phyloP scores from a whole-genome alignment of 1,140 invertebrate species.

The Drosophila busckii region DNA sequence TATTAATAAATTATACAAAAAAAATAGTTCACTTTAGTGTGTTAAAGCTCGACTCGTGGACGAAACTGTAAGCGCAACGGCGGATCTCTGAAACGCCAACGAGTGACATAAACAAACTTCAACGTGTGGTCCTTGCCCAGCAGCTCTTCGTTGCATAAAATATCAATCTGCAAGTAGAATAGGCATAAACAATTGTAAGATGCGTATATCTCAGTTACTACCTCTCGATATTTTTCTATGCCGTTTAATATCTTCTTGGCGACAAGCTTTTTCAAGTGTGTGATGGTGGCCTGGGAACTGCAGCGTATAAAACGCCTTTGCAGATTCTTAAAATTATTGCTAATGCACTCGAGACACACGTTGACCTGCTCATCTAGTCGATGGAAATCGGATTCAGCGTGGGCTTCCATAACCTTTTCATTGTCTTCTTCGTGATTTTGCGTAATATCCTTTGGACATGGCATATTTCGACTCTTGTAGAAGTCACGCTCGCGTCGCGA shows the following conservation, averaged over 20 bases:
- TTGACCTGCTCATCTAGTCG: conserved; percentile 97
- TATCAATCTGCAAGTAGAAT: conserved; percentile 88
- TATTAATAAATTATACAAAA: conserved; percentile 48
- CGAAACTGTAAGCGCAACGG: conserved; percentile 91
- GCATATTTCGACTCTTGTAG: conserved; percentile 89
- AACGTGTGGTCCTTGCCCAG: conserved; percentile 99
- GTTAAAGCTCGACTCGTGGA: conserved; percentile 82
- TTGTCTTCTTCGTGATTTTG: conserved; percentile 81
- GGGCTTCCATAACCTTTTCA: conserved; percentile 80
- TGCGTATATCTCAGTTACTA: conserved; percentile 79
- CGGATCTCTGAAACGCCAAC: conserved; percentile 97
- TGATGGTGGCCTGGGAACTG: conserved; percentile 97
- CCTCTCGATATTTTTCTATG: conserved; percentile 96
- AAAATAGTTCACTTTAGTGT: conserved; percentile 23
- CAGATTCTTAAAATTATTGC: conserved; percentile 89
- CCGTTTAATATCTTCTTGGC: conserved; percentile 95
- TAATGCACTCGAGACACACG: conserved; percentile 92
- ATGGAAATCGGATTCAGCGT: conserved; percentile 94
- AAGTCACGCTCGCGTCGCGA: conserved; percentile 92
- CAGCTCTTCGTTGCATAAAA: conserved; percentile 98
- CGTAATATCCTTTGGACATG: conserved; percentile 92
- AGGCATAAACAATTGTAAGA: neutral
- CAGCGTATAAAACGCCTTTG: conserved; percentile 94
- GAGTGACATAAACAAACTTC: conserved; percentile 98
- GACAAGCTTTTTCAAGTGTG: conserved; percentile 98